These are phyloP conservation scores for Australoheros scitulus DNA, from an alignment of 2,113 vertebrate genomes.

Conservation along the genomic window DNA sequence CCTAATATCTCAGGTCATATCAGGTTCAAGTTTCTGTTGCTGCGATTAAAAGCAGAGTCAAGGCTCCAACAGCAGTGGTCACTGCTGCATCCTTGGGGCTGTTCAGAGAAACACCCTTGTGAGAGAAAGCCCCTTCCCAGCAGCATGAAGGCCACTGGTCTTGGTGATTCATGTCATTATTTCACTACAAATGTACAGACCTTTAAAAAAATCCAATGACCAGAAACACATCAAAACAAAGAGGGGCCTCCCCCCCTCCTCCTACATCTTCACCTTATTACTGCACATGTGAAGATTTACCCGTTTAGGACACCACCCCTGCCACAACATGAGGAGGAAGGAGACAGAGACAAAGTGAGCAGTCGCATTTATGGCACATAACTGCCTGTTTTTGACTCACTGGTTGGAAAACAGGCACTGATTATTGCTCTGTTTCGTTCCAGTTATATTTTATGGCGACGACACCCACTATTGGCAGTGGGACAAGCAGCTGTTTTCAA, in stretches of 20 bases:
- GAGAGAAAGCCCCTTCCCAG: neutral
- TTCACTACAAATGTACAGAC: neutral
- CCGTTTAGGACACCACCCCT: conserved; percentile 8
- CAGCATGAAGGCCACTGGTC: conserved; percentile 2
- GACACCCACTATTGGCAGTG: conserved; percentile 36
- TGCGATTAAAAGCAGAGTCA: conserved; percentile 7
- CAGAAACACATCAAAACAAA: neutral
- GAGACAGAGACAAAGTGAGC: neutral
- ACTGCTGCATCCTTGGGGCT: conserved; percentile 44
- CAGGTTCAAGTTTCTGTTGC: neutral
- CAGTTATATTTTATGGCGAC: conserved; percentile 35
- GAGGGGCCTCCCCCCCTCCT: conserved; percentile 16
- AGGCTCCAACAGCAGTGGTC: conserved; percentile 7
- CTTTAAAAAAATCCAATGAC: conserved; percentile 8
- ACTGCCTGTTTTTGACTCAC: conserved; percentile 35
- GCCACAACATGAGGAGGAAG: conserved; percentile 8
- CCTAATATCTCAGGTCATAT: neutral
- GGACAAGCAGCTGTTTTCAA: conserved; percentile 61
- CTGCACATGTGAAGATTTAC: conserved; percentile 33
- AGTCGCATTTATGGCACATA: conserved; percentile 14
- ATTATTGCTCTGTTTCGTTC: conserved; percentile 52
- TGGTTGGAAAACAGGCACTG: conserved; percentile 33
- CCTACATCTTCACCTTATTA: conserved; percentile 12
- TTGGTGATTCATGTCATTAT: neutral
- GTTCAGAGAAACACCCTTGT: neutral